phyloP scores from a whole-genome alignment of 2,888 invertebrate species.

The Volucella inanis region DNA sequence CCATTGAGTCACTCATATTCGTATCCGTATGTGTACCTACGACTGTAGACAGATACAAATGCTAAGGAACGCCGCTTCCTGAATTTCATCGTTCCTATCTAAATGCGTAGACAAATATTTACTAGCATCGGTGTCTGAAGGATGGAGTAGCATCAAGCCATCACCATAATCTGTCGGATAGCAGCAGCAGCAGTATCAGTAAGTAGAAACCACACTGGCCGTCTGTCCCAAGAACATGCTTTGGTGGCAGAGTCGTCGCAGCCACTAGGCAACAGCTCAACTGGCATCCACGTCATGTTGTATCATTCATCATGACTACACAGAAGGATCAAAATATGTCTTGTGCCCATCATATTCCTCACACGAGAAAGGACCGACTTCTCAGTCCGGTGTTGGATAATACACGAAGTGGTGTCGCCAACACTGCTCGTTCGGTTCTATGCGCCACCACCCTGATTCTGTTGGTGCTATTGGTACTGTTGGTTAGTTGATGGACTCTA shows the following conservation, averaged over 20 bases:
- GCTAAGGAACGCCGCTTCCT: slow-evolving; percentile 61
- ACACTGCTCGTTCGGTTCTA: slow-evolving; percentile 32
- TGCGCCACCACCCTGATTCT: slow-evolving; percentile 53
- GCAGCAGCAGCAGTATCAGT: neutral
- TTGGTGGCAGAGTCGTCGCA: slow-evolving; percentile 48
- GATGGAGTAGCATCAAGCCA: too few relatives aligned
- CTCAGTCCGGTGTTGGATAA: slow-evolving; percentile 58
- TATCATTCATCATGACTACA: slow-evolving; percentile 72
- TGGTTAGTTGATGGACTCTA: slow-evolving; percentile 10
- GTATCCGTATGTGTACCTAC: neutral
- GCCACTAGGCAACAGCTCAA: slow-evolving; percentile 31
- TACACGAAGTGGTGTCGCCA: slow-evolving; percentile 72
- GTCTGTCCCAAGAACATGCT: slow-evolving; percentile 52
- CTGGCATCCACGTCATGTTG: slow-evolving; percentile 71
- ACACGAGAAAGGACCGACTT: slow-evolving; percentile 43
- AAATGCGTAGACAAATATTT: slow-evolving; percentile 74
- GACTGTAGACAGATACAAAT: slow-evolving; percentile 23
- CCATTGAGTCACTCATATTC: slow-evolving; percentile 17
- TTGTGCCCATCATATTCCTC: slow-evolving; percentile 71
- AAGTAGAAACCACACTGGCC: neutral
- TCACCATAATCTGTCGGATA: neutral
- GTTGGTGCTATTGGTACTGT: neutral
- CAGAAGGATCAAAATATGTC: slow-evolving; percentile 75
- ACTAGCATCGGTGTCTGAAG: slow-evolving; percentile 64
- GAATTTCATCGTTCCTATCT: slow-evolving; percentile 65